These are phyloP conservation scores for Sebastes umbrosus DNA, from an alignment of 2,797 vertebrate species.

Conservation along the genomic window DNA sequence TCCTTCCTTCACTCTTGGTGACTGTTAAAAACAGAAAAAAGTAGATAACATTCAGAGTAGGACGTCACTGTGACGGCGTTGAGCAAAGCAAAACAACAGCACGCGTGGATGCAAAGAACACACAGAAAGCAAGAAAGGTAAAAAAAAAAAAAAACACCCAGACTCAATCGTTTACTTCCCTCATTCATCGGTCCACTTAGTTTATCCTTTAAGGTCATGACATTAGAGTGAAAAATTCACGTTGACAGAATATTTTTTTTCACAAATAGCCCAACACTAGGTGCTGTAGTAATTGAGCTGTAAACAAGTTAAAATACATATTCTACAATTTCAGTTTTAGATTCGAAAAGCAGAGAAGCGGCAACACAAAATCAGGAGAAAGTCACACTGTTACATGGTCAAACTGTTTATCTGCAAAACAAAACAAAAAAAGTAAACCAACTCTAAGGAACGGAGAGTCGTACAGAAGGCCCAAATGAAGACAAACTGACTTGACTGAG, in stretches of 20 bases:
- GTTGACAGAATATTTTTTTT: background rate
- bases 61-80: background rate
- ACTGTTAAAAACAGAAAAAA: constrained; percentile 78
- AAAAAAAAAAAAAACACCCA: constrained; percentile 1
- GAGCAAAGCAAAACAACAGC: constrained; percentile 29
- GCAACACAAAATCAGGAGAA: background rate
- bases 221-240: background rate
- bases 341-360: constrained; percentile 43
- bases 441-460: background rate
- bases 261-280: background rate
- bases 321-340: background rate
- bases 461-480: constrained; percentile 42
- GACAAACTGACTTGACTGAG: constrained; percentile 55
- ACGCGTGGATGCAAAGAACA: constrained; percentile 32
- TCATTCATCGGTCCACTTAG: background rate
- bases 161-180: constrained; percentile 55
- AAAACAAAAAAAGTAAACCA: background rate
- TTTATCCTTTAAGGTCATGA: background rate
- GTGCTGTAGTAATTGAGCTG: background rate
- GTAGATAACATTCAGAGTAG: background rate
- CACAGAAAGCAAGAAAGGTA: constrained; percentile 24
- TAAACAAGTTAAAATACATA: constrained; percentile 57
- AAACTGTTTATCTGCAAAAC: constrained; percentile 7
- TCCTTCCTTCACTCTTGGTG: constrained; percentile 96
- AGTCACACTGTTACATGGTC: constrained; percentile 22